A percentile compares a stretch with the other conserved stretches of the same genome.
Conservation (phyloP, 92 coral and sea anemone species). For the Chrysogorgia sp. region DNA sequence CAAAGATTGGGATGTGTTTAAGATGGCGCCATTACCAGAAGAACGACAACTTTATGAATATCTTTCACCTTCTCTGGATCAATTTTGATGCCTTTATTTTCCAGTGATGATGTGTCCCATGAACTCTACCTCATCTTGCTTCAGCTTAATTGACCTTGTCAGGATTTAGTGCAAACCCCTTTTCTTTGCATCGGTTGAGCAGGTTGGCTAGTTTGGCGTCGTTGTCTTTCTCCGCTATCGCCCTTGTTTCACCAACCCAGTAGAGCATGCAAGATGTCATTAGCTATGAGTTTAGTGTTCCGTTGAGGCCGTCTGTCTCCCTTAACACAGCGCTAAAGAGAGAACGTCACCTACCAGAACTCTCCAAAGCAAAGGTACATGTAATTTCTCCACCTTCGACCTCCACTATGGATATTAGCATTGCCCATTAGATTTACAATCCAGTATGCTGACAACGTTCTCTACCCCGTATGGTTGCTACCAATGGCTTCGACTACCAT, state of each 20-base stretch:
- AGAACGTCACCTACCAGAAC: slow-evolving; percentile 59
- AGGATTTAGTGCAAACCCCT: slow-evolving; percentile 32
- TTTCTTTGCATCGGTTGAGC: slow-evolving; percentile 44
- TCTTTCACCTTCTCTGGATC: slow-evolving; percentile 63
- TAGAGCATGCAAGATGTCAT: slow-evolving; percentile 49
- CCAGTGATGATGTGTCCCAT: slow-evolving; percentile 56
- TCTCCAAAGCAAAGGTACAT: slow-evolving; percentile 50
- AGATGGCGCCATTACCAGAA: no score
- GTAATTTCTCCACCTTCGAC: slow-evolving; percentile 54
- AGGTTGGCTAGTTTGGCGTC: slow-evolving; percentile 40
- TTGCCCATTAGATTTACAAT: slow-evolving; percentile 45
- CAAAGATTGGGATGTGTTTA: no score
- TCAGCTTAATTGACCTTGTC: slow-evolving; percentile 28
- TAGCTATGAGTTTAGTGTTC: slow-evolving; percentile 44
- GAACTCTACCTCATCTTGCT: slow-evolving; percentile 22
- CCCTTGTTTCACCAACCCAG: slow-evolving; percentile 41
- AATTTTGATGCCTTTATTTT: slow-evolving; percentile 50
- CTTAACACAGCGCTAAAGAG: slow-evolving; percentile 55
- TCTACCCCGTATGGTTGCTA: slow-evolving; percentile 45
- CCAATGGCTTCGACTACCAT: slow-evolving; percentile 44
- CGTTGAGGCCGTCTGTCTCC: slow-evolving; percentile 44
- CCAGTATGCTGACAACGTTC: slow-evolving; percentile 48
- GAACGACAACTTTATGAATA: no score
- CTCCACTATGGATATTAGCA: slow-evolving; percentile 47
- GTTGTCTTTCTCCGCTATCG: slow-evolving; percentile 47